These are phyloP conservation scores for Podarcis muralis DNA, from an alignment of 2,113 vertebrate species.

Conservation along the genomic window DNA sequence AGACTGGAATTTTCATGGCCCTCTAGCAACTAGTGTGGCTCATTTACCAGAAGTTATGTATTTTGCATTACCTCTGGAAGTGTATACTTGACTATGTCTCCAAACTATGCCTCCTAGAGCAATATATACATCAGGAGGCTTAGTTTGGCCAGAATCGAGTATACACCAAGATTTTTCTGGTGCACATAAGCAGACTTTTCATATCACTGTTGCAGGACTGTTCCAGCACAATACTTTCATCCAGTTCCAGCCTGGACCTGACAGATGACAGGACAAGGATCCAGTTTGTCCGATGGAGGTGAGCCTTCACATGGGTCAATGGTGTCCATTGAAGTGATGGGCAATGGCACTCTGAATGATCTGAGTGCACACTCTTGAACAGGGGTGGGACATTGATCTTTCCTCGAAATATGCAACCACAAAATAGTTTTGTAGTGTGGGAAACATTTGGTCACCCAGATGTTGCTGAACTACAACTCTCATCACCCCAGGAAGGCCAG, in stretches of 20 bases:
- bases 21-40: too few species aligned
- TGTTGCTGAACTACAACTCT: neutral
- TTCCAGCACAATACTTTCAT: accelerated
- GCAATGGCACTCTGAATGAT: too few species aligned
- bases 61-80: too few species aligned
- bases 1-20: too few species aligned
- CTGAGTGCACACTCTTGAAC: neutral
- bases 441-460: neutral
- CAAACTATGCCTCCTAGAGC: too few species aligned
- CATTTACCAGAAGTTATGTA: too few species aligned
- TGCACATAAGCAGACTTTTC: neutral
- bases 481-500: neutral
- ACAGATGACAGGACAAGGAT: conserved; percentile 55
- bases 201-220: neutral
- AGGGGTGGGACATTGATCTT: neutral
- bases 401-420: neutral
- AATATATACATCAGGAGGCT: too few species aligned
- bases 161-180: neutral
- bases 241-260: conserved; percentile 28
- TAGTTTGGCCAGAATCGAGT: too few species aligned
- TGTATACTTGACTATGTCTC: too few species aligned
- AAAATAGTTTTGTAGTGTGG: neutral
- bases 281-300: conserved; percentile 66
- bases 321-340: too few species aligned
- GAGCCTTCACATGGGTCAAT: neutral